Conservation (phyloP, 2,113 vertebrate genomes). For the Colius striatus region DNA sequence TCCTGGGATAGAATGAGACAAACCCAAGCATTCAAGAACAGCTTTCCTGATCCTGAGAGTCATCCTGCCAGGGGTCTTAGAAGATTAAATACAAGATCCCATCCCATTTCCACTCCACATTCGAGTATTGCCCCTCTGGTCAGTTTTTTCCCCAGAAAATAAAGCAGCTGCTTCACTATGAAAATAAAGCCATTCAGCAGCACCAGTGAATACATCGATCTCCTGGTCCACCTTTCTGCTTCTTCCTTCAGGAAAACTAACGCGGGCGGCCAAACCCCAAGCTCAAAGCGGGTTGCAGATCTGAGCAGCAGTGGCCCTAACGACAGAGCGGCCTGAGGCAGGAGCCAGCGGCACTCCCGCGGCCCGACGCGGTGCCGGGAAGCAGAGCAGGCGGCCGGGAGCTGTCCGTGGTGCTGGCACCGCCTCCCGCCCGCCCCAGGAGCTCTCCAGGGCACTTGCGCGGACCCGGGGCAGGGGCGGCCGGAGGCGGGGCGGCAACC, state of each 20-base stretch:
- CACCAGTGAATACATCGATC: not conserved
- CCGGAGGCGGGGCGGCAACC: not conserved
- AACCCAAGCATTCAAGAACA: not conserved
- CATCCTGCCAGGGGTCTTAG: not conserved
- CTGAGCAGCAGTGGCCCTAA: not conserved
- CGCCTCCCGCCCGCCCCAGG: rapidly evolving
- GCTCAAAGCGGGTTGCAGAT: not conserved
- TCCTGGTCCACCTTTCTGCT: not conserved
- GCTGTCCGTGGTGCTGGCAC: not conserved
- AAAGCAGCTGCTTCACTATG: not conserved
- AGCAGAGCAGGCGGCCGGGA: not conserved
- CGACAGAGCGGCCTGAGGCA: not conserved
- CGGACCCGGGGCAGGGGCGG: not conserved
- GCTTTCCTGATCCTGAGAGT: not conserved
- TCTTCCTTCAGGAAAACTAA: not conserved
- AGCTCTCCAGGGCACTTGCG: not conserved
- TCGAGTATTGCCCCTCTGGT: not conserved
- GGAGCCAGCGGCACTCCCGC: too few relatives aligned
- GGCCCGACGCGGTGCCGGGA: rapidly evolving
- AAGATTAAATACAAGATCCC: not conserved
- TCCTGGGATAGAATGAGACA: not conserved
- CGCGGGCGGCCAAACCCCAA: not conserved
- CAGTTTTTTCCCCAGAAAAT: not conserved
- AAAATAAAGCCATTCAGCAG: not conserved
- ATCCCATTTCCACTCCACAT: not conserved